A percentile compares a stretch with the other conserved stretches of the same genome.
These are phyloP conservation scores for Osmoderma eremita DNA, from an alignment of 2,888 invertebrate genomes.

Conservation along the genomic window DNA sequence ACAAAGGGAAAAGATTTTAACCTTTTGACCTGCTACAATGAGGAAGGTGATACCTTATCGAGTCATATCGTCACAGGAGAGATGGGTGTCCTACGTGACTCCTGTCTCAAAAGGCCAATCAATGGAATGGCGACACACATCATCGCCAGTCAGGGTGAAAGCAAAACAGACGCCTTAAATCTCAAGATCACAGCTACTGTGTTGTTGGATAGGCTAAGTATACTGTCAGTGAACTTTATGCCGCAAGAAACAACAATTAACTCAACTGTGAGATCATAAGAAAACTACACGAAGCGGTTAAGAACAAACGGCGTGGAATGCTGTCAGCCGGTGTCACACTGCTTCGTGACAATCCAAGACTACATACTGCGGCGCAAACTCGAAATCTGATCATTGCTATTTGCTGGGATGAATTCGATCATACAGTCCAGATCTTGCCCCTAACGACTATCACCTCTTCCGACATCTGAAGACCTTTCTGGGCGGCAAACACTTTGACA, in stretches of 20 bases:
- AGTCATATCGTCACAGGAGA: too few relatives aligned
- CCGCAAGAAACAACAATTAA: constrained; percentile 4
- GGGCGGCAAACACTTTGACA: not conserved
- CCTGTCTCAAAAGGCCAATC: constrained; percentile 19
- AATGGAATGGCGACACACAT: constrained; percentile 17
- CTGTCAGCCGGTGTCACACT: constrained; percentile 10
- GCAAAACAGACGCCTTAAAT: constrained; percentile 5
- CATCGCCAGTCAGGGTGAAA: constrained; percentile 14
- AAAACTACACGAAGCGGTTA: not conserved
- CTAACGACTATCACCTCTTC: too few relatives aligned
- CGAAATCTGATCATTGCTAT: constrained; percentile 12
- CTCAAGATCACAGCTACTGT: not conserved
- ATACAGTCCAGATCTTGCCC: not conserved
- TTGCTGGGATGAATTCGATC: constrained; percentile 10
- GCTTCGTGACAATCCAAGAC: constrained; percentile 25
- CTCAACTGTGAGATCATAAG: constrained; percentile 9
- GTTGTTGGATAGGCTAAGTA: not conserved
- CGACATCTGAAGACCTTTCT: too few relatives aligned
- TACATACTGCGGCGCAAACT: constrained; percentile 16
- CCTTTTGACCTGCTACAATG: too few relatives aligned
- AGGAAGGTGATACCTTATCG: too few relatives aligned
- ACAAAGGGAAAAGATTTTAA: too few relatives aligned
- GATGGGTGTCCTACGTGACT: constrained; percentile 16
- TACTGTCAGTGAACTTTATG: constrained; percentile 6
- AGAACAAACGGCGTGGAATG: too few relatives aligned